A percentile compares a stretch with the other conserved stretches of the same genome.
These are phyloP conservation scores for Chitala chitala DNA, from an alignment of 2,113 vertebrate species.

Conservation along the genomic window DNA sequence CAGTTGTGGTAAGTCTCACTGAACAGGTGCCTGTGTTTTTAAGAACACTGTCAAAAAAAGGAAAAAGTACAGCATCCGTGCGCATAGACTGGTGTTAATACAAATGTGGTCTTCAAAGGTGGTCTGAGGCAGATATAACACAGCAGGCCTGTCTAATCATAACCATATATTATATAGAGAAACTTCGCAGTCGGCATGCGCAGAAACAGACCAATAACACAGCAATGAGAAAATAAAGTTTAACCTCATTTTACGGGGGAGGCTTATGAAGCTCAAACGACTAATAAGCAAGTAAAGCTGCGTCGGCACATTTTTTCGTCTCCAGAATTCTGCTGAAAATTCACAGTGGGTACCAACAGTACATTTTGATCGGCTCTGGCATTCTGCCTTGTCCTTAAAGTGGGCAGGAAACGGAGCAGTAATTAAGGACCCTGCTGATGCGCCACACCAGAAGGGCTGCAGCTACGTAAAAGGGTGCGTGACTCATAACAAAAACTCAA, in stretches of 20 bases:
- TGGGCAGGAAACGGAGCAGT: too few relatives aligned
- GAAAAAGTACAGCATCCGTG: not conserved
- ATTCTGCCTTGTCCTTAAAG: too few relatives aligned
- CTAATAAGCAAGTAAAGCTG: not conserved
- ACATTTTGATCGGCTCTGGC: too few relatives aligned
- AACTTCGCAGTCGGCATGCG: not conserved
- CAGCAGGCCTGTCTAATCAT: not conserved
- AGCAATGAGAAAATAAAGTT: not conserved
- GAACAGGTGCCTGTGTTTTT: not conserved
- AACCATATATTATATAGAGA: not conserved
- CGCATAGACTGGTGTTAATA: not conserved
- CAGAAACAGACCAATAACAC: not conserved
- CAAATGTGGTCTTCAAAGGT: not conserved
- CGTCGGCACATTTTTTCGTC: too few relatives aligned
- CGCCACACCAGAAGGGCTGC: too few relatives aligned
- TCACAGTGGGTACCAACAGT: too few relatives aligned
- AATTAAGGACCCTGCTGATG: too few relatives aligned
- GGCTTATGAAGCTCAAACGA: not conserved
- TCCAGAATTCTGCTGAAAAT: too few relatives aligned
- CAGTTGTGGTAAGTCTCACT: not conserved
- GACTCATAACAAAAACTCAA: too few relatives aligned
- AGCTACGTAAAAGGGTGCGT: too few relatives aligned
- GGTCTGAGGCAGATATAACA: not conserved
- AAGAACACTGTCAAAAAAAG: too few relatives aligned
- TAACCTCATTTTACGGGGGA: not conserved